Evolutionary conservation across 2,888 invertebrate genomes (phyloP), one percentile per base, ranked within the genome.

Genomic region (Brenthis hecate): DNA sequence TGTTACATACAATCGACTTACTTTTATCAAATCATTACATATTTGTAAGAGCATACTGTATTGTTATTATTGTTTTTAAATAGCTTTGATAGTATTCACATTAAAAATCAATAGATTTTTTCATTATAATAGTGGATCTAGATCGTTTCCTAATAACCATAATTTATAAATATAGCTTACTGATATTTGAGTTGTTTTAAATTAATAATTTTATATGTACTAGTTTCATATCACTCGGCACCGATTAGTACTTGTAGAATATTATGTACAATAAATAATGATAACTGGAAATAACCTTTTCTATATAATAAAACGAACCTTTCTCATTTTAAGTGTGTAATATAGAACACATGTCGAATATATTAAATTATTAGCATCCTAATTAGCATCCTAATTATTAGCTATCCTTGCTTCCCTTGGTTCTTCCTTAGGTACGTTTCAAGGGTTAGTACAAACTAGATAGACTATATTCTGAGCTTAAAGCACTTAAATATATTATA

Each of bases 1-100:
- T 16, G 62, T 62, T 54, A 53, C 19, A 19, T 54, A 53, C 14
- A 19, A 62, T 62, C 23, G 43, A 62, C 19, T 54, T 43, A 43
- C n/a, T 19, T 43, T 62, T 62, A 62, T 62, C 62, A 62, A 14
- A 14, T 53, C 53, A 62, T 53, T 62, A n/a, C n/a, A n/a, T n/a
- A 51, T 54, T 36, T 3, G 32, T 19, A 19, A 53, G 23, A 23
- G 36, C 19, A 54, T 54, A 14, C 6, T 54, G 43, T 62, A 23
- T 53, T 23, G 54, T 54, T 16, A 43, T 62, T 62, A 36, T 53
- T 51, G 14, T 16, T 62, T 54, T 36, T 53, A 43, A 62, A 53
- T 62, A 54, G 50, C 50, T 60, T 32, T 16, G 60, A 62, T 62
- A 54, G 54, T 54, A 56, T 56, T n/a, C 19, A 48, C 50, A 56